Conservation (phyloP, 2,797 vertebrate species). For the Halcyon chelicuti region DNA sequence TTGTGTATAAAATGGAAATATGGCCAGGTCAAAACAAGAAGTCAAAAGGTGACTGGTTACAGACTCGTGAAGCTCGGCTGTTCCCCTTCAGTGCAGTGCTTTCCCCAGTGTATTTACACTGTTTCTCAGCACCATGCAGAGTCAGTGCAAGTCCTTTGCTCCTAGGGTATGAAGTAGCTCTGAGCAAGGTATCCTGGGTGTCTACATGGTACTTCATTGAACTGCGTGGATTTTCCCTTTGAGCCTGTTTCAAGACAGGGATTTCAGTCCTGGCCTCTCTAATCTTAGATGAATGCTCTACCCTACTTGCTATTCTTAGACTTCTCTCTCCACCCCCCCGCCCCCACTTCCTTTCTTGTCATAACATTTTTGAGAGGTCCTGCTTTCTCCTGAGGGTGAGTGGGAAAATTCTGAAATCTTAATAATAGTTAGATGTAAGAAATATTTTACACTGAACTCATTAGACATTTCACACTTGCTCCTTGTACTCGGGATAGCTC, state of each 20-base stretch:
- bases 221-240: neutral
- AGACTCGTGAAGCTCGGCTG: neutral
- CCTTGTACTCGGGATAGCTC: neutral
- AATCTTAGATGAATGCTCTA: neutral
- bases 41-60: neutral
- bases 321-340: neutral
- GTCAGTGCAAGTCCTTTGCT: neutral
- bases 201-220: neutral
- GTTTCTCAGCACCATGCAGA: neutral
- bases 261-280: neutral
- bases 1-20: neutral
- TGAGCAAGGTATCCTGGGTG: neutral
- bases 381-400: neutral
- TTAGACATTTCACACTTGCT: constrained; percentile 30
- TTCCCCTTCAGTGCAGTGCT: neutral
- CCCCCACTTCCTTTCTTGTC: neutral
- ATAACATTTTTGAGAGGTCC: neutral
- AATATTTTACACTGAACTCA: neutral
- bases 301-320: neutral
- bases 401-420: neutral
- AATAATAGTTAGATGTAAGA: neutral
- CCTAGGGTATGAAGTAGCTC: neutral
- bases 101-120: neutral
- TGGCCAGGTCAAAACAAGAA: neutral
- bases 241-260: neutral